Evolutionary conservation across 2,888 invertebrate genomes (phyloP).

Genomic region (Conchocele bisecta): DNA sequence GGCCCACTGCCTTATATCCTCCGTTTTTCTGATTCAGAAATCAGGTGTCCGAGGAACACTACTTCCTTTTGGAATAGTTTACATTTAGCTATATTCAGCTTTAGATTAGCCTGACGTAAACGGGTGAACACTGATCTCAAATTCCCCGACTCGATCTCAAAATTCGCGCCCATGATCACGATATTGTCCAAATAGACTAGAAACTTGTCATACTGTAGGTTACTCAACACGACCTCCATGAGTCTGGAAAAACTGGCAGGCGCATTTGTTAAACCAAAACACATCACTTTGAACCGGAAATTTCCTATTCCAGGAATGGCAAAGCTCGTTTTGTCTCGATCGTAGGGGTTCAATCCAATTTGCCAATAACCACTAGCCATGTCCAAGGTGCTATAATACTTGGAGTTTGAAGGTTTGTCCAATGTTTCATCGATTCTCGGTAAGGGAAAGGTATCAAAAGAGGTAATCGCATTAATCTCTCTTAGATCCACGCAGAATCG

Average conservation of each 20-base stretch:
- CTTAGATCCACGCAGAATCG: neutral
- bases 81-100: slow-evolving; percentile 14
- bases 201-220: slow-evolving; percentile 11
- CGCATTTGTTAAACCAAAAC: slow-evolving; percentile 25
- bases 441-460: neutral
- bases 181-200: slow-evolving; percentile 28
- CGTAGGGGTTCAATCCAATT: neutral
- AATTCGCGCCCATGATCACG: slow-evolving; percentile 12
- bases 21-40: slow-evolving; percentile 6
- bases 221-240: slow-evolving; percentile 8
- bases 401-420: neutral
- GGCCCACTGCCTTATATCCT: slow-evolving; percentile 8
- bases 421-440: neutral
- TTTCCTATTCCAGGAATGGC: slow-evolving; percentile 3
- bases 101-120: slow-evolving; percentile 7
- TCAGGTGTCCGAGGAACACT: slow-evolving; percentile 8
- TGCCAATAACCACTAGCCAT: slow-evolving; percentile 7
- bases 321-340: slow-evolving; percentile 1
- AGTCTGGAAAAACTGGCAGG: slow-evolving; percentile 9
- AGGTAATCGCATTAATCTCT: neutral
- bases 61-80: slow-evolving; percentile 16
- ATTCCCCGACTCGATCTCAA: slow-evolving; percentile 1
- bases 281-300: slow-evolving; percentile 6
- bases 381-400: neutral
- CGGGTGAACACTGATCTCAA: neutral